Evolutionary conservation across 2,888 invertebrate genomes (phyloP).

Genomic region (Pterostichus madidus): DNA sequence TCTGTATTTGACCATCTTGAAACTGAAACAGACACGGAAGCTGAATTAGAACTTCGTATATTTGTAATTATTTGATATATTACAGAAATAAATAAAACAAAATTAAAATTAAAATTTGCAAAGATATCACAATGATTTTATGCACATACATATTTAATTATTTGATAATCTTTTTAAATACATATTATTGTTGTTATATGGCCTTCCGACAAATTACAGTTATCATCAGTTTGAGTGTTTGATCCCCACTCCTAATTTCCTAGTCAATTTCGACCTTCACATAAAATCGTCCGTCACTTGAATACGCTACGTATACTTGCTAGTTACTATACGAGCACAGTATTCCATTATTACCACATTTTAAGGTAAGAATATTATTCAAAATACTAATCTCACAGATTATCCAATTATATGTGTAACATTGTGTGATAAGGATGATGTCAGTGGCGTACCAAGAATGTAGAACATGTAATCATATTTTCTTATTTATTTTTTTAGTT

Average conservation of each 20-base stretch:
- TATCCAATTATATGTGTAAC: too few relatives aligned
- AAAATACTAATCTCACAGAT: too few relatives aligned
- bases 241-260: not conserved
- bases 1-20: constrained; percentile 83
- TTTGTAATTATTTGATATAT: too few relatives aligned
- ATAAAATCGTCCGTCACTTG: not conserved
- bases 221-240: not conserved
- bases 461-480: too few relatives aligned
- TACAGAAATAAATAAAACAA: too few relatives aligned
- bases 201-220: not conserved
- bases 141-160: not conserved
- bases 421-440: too few relatives aligned
- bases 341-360: not conserved
- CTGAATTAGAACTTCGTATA: constrained; percentile 68
- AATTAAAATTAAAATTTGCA: too few relatives aligned
- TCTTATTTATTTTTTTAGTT: not conserved
- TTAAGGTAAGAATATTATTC: not conserved
- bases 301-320: not conserved
- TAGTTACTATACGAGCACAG: not conserved
- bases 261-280: not conserved
- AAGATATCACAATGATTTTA: too few relatives aligned
- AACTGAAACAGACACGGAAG: constrained; percentile 77
- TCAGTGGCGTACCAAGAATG: too few relatives aligned
- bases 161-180: not conserved
- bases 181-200: constrained; percentile 3